Evolutionary conservation across 2,888 invertebrate species (phyloP).

Genomic region (Dioctria rufipes): DNA sequence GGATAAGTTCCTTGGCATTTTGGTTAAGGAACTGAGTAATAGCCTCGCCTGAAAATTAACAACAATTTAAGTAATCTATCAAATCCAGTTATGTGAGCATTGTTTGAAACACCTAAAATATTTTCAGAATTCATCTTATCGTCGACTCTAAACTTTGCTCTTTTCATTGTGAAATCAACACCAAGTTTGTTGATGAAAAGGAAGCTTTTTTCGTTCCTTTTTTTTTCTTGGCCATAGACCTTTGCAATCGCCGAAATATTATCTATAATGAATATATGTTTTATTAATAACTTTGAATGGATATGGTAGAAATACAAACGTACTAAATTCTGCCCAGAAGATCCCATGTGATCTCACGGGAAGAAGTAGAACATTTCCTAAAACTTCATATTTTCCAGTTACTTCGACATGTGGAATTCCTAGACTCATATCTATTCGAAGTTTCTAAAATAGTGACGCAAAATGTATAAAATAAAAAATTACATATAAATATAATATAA

Average conservation of each 20-base stretch:
- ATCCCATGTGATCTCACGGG: slow-evolving; percentile 85
- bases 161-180: slow-evolving; percentile 81
- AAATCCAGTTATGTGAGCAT: background rate
- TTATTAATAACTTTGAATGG: slow-evolving; percentile 17
- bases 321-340: slow-evolving; percentile 86
- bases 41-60: slow-evolving; percentile 76
- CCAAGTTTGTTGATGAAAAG: slow-evolving; percentile 80
- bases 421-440: slow-evolving; percentile 77
- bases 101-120: slow-evolving; percentile 76
- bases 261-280: slow-evolving; percentile 65
- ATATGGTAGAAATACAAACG: slow-evolving; percentile 64
- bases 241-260: slow-evolving; percentile 81
- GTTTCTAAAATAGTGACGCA: slow-evolving; percentile 71
- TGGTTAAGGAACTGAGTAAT: slow-evolving; percentile 89
- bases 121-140: slow-evolving; percentile 84
- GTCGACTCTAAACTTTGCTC: slow-evolving; percentile 79
- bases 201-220: slow-evolving; percentile 76
- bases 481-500: background rate
- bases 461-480: background rate
- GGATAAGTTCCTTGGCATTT: slow-evolving; percentile 85
- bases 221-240: slow-evolving; percentile 79
- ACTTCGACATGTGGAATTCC: slow-evolving; percentile 80
- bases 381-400: slow-evolving; percentile 83
- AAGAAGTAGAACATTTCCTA: slow-evolving; percentile 83
- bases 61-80: slow-evolving; percentile 1